Base-by-base conservation (phyloP, 2,113 vertebrate genomes). In the Microtus pennsylvanicus region DNA sequence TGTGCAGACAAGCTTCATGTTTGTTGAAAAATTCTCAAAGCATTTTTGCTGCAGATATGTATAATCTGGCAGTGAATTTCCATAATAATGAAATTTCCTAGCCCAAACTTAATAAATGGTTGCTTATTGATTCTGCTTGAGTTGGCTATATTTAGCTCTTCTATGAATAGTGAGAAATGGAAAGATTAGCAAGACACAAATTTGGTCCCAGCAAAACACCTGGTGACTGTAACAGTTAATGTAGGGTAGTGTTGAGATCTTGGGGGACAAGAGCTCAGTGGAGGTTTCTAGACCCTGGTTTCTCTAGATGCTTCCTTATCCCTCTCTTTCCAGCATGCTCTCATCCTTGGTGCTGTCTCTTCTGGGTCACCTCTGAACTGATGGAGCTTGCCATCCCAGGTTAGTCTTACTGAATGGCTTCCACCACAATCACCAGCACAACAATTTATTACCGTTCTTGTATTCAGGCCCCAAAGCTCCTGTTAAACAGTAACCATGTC, bases 401-500 rank as follows among this genome's bases (percentile, higher is more conserved):
- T 65, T 88, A 52, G 21, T 24, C 63, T 45, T 63, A 72, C 72
- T 91, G 55, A 72, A 87, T 86, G 3, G 83, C 16, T 93, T 95
- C 19, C 17, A 2, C 35, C 10, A 22, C 52, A 76, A 94, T 55
- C 13, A 45, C 13, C 38, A 91, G 13, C 7, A 55, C 50, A 80
- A 22, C 28, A 50, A 17, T 75, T 96, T 76, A 45, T 42, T 14
- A 38, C 17, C 63, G 50, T 88, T 38, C 90, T 77, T 42, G 9
- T 80, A 3, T 61, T 50, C n/a, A 80, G 52, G 45, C 12, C 89
- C 75, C 63, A 30, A 90, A 76, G 90, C 28, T 19, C 3, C 61
- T 86, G 92, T 77, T 96, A 90, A 94, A 74, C 22, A 95, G n/a
- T 82, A 90, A 96, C 55, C 28, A 35, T 10, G 35, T 35, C 30